These are phyloP conservation scores for Linepithema humile DNA, from an alignment of 1,140 invertebrate genomes.

Conservation along the genomic window DNA sequence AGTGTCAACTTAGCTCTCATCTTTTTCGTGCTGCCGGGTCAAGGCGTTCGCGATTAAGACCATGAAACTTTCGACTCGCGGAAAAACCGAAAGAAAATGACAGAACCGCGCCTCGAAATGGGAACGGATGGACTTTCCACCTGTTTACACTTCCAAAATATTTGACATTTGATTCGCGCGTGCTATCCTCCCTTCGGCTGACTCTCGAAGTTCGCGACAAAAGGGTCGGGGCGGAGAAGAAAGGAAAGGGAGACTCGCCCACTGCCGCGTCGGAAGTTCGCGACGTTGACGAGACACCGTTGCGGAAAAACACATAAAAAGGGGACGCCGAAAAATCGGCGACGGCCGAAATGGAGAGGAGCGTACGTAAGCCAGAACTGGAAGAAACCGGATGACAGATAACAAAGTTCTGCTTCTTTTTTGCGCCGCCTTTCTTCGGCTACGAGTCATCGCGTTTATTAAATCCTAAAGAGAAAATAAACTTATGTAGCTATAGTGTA, in stretches of 20 bases:
- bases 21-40: slow-evolving; percentile 23
- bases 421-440: slow-evolving; percentile 9
- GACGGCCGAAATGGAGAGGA: slow-evolving; percentile 47
- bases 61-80: slow-evolving; percentile 6
- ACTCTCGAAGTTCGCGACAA: slow-evolving; percentile 48
- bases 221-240: slow-evolving; percentile 18
- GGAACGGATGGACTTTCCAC: slow-evolving; percentile 52
- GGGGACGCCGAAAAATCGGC: slow-evolving; percentile 62
- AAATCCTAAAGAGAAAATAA: slow-evolving; percentile 52
- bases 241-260: background rate
- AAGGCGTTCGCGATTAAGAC: slow-evolving; percentile 47
- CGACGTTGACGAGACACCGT: slow-evolving; percentile 30
- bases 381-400: slow-evolving; percentile 64
- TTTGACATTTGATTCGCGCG: slow-evolving; percentile 42
- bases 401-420: slow-evolving; percentile 65
- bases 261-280: slow-evolving; percentile 49
- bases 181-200: background rate
- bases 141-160: slow-evolving; percentile 67
- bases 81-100: slow-evolving; percentile 39
- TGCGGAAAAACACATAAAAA: slow-evolving; percentile 62
- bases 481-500: background rate
- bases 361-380: slow-evolving; percentile 35
- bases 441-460: slow-evolving; percentile 42
- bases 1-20: slow-evolving; percentile 43
- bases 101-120: background rate